phyloP scores from a whole-genome alignment of 2,113 vertebrate genomes.

The Amphilophus citrinellus region DNA sequence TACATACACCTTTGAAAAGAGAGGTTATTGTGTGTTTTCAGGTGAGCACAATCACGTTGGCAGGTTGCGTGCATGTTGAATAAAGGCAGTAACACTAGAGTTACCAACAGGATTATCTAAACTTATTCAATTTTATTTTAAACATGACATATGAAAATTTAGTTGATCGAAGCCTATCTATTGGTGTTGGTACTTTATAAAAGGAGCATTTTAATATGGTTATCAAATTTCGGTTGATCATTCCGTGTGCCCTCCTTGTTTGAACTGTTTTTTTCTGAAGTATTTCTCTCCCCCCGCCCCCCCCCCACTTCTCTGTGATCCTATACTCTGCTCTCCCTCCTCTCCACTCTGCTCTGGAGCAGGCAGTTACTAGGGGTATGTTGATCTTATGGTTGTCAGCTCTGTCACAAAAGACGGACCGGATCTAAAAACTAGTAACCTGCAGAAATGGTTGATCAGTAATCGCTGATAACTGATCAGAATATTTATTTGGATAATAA shows the following conservation, averaged over 20 bases:
- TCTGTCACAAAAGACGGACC: constrained; percentile 9
- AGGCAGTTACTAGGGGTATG: constrained; percentile 72
- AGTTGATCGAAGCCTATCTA: neutral
- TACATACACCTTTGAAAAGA: constrained; percentile 55
- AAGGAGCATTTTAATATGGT: constrained; percentile 18
- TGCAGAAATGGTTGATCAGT: neutral
- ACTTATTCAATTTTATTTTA: constrained; percentile 20
- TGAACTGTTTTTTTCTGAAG: constrained; percentile 60
- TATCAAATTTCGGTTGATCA: constrained; percentile 38
- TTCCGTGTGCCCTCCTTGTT: constrained; percentile 41
- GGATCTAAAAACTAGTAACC: neutral
- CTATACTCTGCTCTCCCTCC: constrained; percentile 71
- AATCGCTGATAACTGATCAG: too few species aligned
- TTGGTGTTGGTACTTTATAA: neutral
- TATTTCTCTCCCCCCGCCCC: constrained; percentile 41
- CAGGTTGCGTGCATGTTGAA: constrained; percentile 24
- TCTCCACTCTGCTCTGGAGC: constrained; percentile 78
- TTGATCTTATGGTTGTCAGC: constrained; percentile 74
- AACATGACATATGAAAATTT: neutral
- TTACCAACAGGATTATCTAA: constrained; percentile 17
- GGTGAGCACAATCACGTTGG: constrained; percentile 6
- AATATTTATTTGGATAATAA: neutral
- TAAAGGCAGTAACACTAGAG: constrained; percentile 9
- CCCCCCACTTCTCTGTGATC: constrained; percentile 68
- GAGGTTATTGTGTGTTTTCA: constrained; percentile 47